Conservation (phyloP, 2,113 vertebrate species). For the Vidua macroura region DNA sequence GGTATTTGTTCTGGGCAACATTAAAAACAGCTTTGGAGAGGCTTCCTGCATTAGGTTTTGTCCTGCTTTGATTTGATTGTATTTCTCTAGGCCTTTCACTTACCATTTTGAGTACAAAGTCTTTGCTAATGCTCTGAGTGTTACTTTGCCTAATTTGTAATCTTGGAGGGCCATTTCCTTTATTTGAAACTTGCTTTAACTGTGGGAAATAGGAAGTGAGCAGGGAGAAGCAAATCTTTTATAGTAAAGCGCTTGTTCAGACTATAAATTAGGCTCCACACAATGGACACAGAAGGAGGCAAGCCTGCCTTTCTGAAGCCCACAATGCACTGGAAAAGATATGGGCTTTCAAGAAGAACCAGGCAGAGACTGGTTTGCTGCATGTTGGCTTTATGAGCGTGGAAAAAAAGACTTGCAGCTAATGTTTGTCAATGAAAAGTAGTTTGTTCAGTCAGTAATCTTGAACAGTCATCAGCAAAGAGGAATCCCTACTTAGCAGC, state of each 20-base stretch:
- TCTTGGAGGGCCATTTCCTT: slow-evolving; percentile 62
- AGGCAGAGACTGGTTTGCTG: slow-evolving; percentile 38
- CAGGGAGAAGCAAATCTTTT: slow-evolving; percentile 68
- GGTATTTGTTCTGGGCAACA: slow-evolving; percentile 66
- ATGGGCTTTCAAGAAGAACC: slow-evolving; percentile 35
- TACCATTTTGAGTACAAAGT: slow-evolving; percentile 63
- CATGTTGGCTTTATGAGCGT: neutral
- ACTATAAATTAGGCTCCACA: slow-evolving; percentile 71
- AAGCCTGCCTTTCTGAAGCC: slow-evolving; percentile 62
- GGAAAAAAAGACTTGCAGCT: slow-evolving; percentile 17
- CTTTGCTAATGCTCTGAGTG: slow-evolving; percentile 62
- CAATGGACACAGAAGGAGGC: slow-evolving; percentile 64
- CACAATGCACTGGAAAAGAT: slow-evolving; percentile 17
- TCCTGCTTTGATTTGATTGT: slow-evolving; percentile 66
- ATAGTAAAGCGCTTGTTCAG: slow-evolving; percentile 51
- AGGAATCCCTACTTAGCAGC: slow-evolving; percentile 14
- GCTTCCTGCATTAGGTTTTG: slow-evolving; percentile 61
- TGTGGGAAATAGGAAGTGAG: slow-evolving; percentile 80
- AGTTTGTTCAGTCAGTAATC: neutral
- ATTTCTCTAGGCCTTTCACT: slow-evolving; percentile 64
- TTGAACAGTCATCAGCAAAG: neutral
- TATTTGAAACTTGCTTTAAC: slow-evolving; percentile 70
- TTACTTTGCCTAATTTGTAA: slow-evolving; percentile 75
- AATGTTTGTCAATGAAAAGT: slow-evolving; percentile 22
- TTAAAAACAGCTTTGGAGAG: slow-evolving; percentile 61